Evolutionary conservation across 1,140 invertebrate genomes (phyloP).

Genomic region (Drosophila obscura): DNA sequence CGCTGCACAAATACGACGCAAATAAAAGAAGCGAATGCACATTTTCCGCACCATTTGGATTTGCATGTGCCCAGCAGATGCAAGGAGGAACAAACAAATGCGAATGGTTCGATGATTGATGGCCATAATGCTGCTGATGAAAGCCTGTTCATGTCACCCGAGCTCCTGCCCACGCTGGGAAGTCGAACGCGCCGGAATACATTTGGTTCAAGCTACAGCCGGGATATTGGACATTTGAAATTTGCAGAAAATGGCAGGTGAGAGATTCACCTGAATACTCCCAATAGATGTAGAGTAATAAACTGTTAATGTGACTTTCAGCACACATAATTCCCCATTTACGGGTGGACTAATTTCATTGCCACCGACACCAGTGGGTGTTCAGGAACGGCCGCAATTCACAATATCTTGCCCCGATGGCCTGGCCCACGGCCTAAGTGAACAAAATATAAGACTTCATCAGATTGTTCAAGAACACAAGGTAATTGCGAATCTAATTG

Average conservation of each 20-base stretch:
- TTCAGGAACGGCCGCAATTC: constrained; percentile 66
- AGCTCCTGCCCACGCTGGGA: constrained; percentile 31
- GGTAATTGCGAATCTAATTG: constrained; percentile 83
- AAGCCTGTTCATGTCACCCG: constrained; percentile 23
- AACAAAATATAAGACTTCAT: constrained; percentile 90
- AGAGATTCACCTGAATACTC: not conserved
- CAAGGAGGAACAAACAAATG: constrained; percentile 13
- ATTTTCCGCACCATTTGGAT: constrained; percentile 45
- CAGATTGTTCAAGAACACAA: constrained; percentile 92
- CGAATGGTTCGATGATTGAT: constrained; percentile 21
- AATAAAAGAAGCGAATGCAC: constrained; percentile 10
- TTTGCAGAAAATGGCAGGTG: constrained; percentile 49
- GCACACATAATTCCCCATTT: constrained; percentile 52
- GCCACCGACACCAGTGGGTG: constrained; percentile 70
- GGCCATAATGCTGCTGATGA: constrained; percentile 34
- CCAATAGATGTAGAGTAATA: no score
- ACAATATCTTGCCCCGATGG: constrained; percentile 88
- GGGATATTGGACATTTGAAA: constrained; percentile 46
- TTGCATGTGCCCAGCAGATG: constrained; percentile 29
- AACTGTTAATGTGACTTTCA: constrained; percentile 14
- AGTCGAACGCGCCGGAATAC: constrained; percentile 54
- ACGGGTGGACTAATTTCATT: constrained; percentile 64
- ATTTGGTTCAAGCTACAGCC: constrained; percentile 57
- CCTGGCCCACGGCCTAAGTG: constrained; percentile 90
- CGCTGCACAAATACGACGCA: constrained; percentile 19